Base-by-base conservation (phyloP, 2,888 invertebrate species). In the Acleris sparsana region DNA sequence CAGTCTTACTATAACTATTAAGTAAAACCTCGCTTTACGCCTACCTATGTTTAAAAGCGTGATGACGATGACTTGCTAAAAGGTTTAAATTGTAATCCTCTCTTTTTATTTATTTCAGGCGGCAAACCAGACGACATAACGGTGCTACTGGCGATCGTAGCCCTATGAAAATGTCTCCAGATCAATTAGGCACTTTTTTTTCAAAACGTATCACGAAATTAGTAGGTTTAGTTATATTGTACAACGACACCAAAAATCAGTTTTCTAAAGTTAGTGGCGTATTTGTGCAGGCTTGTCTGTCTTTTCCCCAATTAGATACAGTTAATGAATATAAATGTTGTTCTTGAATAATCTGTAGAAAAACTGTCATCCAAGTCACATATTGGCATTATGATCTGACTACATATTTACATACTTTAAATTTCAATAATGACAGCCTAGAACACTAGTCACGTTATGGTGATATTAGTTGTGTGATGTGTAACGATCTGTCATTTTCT, bases 71-170 rank as follows among this genome's bases (percentile, higher is more conserved):
- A 9, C 33, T 17, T 17, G 7, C 5, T 17, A 18, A 49, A 49
- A 2, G 4, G 9, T 9, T 17, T 53, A 22, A 29, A n/a, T 53
- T 33, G n/a, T 48, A 29, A 53, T 22, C 9, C 5, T 11, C 70
- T 75, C 79, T 75, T 86, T 74, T 71, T 73, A 80, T 84, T 85
- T 74, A 80, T 95, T 94, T 60, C 94, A 96, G 99, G 99, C 85
- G 99, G 99, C 67, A 99, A 99, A 93, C 99, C 99, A 70, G 99
- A 99, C 89, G 99, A 99, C 93, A 99, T 99, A 90, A 99, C 99
- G 83, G 98, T 99, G 86, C 95, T 99, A 82, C 94, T 99, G 78
- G 98, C 99, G 77, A 97, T 98, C 76, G 98, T 99, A 92, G 96
- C 97, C 84, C 95, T 96, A 94, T 94, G 93, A 94, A 87, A 80